These are phyloP conservation scores for Polypedilum pembai DNA, from an alignment of 1,140 invertebrate species.

Conservation along the genomic window DNA sequence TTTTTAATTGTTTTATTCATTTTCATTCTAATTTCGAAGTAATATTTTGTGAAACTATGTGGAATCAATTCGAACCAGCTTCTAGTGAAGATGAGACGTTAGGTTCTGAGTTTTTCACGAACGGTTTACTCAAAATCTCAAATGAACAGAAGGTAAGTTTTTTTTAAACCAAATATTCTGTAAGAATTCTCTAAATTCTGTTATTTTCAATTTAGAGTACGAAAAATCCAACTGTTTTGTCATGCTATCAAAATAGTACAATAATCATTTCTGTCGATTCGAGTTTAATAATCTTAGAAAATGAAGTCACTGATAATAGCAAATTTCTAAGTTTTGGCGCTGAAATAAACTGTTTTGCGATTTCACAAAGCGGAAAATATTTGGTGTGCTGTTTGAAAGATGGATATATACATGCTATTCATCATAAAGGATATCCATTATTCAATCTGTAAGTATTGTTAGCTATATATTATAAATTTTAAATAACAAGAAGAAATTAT, in stretches of 20 bases:
- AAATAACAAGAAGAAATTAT: background rate
- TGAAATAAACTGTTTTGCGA: slow-evolving; percentile 37
- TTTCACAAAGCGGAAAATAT: slow-evolving; percentile 38
- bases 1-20: background rate
- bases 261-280: slow-evolving; percentile 40
- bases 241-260: slow-evolving; percentile 37
- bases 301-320: slow-evolving; percentile 39
- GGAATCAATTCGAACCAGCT: slow-evolving; percentile 40
- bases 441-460: slow-evolving; percentile 35
- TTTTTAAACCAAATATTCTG: slow-evolving; percentile 21
- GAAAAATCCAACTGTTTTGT: slow-evolving; percentile 35
- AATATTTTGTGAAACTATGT: slow-evolving; percentile 34
- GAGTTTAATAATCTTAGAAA: slow-evolving; percentile 39
- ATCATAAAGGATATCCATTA: slow-evolving; percentile 37
- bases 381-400: slow-evolving; percentile 40
- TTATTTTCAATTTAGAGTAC: slow-evolving; percentile 33
- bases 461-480: background rate
- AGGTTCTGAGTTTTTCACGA: slow-evolving; percentile 39
- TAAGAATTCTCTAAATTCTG: background rate
- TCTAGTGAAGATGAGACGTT: slow-evolving; percentile 40
- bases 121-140: slow-evolving; percentile 39
- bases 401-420: slow-evolving; percentile 41
- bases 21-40: background rate
- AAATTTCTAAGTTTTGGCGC: slow-evolving; percentile 35
- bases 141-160: slow-evolving; percentile 36